Base-by-base conservation (phyloP, 1,140 invertebrate genomes). In the Sitodiplosis mosellana region DNA sequence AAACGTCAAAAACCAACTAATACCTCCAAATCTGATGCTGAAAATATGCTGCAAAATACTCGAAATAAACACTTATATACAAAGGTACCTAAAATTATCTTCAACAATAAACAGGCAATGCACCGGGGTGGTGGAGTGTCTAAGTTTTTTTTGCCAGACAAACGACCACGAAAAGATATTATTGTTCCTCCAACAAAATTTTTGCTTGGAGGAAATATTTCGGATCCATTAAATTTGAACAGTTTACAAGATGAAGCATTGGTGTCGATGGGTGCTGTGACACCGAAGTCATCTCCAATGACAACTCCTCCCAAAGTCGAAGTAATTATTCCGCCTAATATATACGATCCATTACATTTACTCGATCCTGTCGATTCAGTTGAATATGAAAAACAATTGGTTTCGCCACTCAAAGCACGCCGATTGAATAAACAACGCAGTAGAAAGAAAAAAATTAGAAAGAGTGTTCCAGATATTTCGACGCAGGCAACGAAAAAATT, bases 221-320 rank as follows among this genome's bases (percentile, higher is more conserved):
- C 80, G 52, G 92, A 97, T 71, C 92, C 92, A 0, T 65, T 97
- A 11, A 96, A 97, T 70, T 68, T 97, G 45, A 90, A 89, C 56
- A 89, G 89, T 60, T 71, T 96, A 56, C 83, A 87, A 61, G 80
- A 90, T 67, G 87, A 90, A 63, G 82, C 87, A 60, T 76, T 87
- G 8, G 73, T 81, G 56, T 78, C 80, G 27, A 80, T 88, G 69
- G 91, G 90, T 69, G 83, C 86, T 33, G 78, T 82, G 1, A 92
- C 89, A 8, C 90, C 89, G 1, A 60, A 90, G 36, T 86, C 87
- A n/a, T 87, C 82, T 40, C 87, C 88, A 33, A 77, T 80, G 40
- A 76, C 85, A 46, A 77, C 83, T 45, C 82, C 81, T 56, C 83
- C 81, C 47, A 77, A 78, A 55, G 80, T 93, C 47, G 83, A 91